Base-by-base conservation (phyloP, 2,113 vertebrate species). In the Sceloporus tristichus region DNA sequence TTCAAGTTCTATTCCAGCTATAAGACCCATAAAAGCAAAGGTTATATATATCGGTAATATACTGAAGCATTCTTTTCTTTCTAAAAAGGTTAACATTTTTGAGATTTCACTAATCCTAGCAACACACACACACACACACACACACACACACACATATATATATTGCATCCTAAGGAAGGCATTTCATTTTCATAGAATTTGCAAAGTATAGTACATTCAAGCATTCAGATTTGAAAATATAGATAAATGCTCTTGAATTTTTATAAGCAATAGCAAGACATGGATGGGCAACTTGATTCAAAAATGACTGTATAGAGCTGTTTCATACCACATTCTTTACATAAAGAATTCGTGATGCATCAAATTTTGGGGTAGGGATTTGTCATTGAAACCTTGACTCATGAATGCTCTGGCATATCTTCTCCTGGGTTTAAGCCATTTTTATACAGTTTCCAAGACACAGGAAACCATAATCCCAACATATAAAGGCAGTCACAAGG, bases 291-390 rank as follows among this genome's bases (percentile, higher is more conserved):
- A 34, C 65, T n/a, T 65, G n/a, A 34, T 40, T 40, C 19, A 65
- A 4, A 65, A 78, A 62, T 19, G n/a, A 19, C 79, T 56, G 6
- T 38, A 23, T 38, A 81, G 10, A 42, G 19, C 56, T 4, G 21
- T 21, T 68, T 42, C 38, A 68, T 40, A 68, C 34, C 68, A 16
- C 7, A 74, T 71, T 90, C 83, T 88, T 88, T 73, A 14, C 25
- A 76, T 40, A 66, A 34, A 40, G 7, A 38, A 65, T 25, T 27
- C 25, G 54, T 54, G 25, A 54, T 48, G 23, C 27, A 54, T 48
- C 4, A 4, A 4, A 25, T 18, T 38, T 65, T 65, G 1, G n/a
- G 79, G 19, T 7, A 23, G 56, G 56, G 16, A 11, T 81, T 65
- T 65, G 56, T 34, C 56, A 65, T 25, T 40, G 34, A 5, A 9